A percentile compares a stretch with the other conserved stretches of the same genome.
phyloP scores from a whole-genome alignment of 1,140 invertebrate genomes.

The Teleogryllus occipitalis region DNA sequence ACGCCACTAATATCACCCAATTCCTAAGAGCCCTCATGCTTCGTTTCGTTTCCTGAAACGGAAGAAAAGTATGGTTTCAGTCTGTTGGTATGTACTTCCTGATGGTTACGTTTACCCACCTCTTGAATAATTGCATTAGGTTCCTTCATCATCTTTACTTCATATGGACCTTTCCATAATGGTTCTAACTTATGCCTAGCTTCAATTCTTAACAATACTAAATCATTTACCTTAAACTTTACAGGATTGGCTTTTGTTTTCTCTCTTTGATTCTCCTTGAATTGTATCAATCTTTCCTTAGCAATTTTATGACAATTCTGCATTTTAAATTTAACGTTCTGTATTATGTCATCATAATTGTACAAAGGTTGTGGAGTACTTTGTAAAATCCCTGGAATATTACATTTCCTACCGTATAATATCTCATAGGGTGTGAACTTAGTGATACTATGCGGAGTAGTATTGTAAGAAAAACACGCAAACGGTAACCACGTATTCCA shows the following conservation, averaged over 20 bases:
- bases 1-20: neutral
- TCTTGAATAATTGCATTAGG: slow-evolving; percentile 11
- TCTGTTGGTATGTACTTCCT: slow-evolving; percentile 2
- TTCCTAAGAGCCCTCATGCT: neutral
- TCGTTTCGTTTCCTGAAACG: neutral
- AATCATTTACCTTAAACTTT: slow-evolving; percentile 12
- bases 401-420: slow-evolving; percentile 36
- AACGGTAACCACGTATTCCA: slow-evolving; percentile 39
- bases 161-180: slow-evolving; percentile 14
- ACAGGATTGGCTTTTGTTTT: neutral
- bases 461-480: slow-evolving; percentile 40
- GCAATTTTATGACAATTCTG: too few relatives aligned
- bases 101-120: slow-evolving; percentile 5
- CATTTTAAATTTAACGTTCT: too few relatives aligned
- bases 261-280: too few relatives aligned
- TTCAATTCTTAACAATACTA: slow-evolving; percentile 3
- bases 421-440: slow-evolving; percentile 36
- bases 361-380: neutral
- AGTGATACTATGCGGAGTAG: slow-evolving; percentile 35
- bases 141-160: neutral
- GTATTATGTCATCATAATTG: too few relatives aligned
- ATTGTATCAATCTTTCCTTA: too few relatives aligned
- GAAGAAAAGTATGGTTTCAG: slow-evolving; percentile 10
- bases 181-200: neutral
- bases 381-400: slow-evolving; percentile 14